phyloP scores from a whole-genome alignment of 2,888 invertebrate species.

The Sclerodermus sp. region DNA sequence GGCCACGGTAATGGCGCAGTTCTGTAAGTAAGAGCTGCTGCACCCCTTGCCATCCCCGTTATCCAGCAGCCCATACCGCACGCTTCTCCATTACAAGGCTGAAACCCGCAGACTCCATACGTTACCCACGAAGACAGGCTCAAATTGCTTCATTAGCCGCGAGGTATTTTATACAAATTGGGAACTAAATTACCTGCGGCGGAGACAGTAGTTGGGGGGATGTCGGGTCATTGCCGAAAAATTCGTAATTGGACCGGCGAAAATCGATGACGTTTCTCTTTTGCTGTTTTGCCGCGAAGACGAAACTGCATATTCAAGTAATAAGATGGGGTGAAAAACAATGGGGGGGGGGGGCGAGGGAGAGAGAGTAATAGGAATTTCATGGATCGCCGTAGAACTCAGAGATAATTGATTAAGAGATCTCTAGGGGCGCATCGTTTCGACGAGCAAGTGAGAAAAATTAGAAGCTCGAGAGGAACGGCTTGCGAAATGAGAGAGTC shows the following conservation, averaged over 20 bases:
- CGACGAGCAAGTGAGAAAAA: not conserved
- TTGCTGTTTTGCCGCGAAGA: no score
- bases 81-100: slow-evolving; percentile 39
- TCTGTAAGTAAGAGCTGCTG: slow-evolving; percentile 24
- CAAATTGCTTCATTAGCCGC: slow-evolving; percentile 57
- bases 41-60: slow-evolving; percentile 1
- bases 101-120: slow-evolving; percentile 46
- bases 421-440: no score
- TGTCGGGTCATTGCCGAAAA: slow-evolving; percentile 31
- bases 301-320: no score
- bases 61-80: slow-evolving; percentile 14
- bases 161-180: slow-evolving; percentile 57
- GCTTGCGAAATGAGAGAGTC: slow-evolving; percentile 3
- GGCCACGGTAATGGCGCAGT: slow-evolving; percentile 25
- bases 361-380: no score
- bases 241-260: slow-evolving; percentile 46
- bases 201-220: slow-evolving; percentile 4
- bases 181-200: slow-evolving; percentile 48
- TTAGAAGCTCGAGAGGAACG: not conserved
- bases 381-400: no score
- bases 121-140: slow-evolving; percentile 52
- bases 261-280: slow-evolving; percentile 23
- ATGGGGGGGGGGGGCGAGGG: no score
- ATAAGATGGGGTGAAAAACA: no score
- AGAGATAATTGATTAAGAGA: no score